A percentile compares a stretch with the other conserved stretches of the same genome.
These are phyloP conservation scores for Eilema griseolum DNA, from an alignment of 2,888 invertebrate species.

Conservation along the genomic window DNA sequence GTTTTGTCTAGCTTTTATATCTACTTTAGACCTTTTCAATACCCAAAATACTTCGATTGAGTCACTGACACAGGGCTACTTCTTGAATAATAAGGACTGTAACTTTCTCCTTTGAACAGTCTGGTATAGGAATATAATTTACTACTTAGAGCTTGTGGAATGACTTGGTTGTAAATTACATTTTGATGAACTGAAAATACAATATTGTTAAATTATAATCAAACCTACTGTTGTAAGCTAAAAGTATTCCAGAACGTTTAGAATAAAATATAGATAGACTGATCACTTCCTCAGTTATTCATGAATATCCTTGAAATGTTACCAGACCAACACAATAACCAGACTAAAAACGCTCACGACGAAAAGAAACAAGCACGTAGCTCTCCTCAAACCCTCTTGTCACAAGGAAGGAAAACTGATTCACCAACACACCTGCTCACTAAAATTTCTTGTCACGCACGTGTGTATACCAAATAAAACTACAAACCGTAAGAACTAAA, in stretches of 20 bases:
- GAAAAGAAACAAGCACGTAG: background rate
- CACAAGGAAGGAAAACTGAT: constrained; percentile 33
- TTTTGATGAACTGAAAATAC: background rate
- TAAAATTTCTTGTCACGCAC: constrained; percentile 64
- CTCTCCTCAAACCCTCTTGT: background rate
- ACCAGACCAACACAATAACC: background rate
- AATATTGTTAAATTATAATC: too few relatives aligned
- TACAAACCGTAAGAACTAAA: constrained; percentile 17
- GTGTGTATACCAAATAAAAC: constrained; percentile 40
- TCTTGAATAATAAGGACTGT: too few relatives aligned
- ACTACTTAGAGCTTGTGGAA: background rate
- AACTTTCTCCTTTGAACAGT: too few relatives aligned
- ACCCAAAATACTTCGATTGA: background rate
- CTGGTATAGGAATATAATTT: too few relatives aligned
- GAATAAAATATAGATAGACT: background rate
- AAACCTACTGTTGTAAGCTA: too few relatives aligned
- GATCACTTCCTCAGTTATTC: background rate
- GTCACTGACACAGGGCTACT: background rate
- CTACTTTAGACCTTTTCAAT: too few relatives aligned
- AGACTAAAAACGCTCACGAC: background rate
- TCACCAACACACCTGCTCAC: constrained; percentile 62
- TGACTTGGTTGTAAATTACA: background rate
- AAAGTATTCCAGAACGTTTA: background rate
- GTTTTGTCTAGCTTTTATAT: background rate
- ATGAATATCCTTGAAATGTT: background rate